phyloP scores from a whole-genome alignment of 53 echinoderm and acorn worm genomes.

The Zoroaster sp. region DNA sequence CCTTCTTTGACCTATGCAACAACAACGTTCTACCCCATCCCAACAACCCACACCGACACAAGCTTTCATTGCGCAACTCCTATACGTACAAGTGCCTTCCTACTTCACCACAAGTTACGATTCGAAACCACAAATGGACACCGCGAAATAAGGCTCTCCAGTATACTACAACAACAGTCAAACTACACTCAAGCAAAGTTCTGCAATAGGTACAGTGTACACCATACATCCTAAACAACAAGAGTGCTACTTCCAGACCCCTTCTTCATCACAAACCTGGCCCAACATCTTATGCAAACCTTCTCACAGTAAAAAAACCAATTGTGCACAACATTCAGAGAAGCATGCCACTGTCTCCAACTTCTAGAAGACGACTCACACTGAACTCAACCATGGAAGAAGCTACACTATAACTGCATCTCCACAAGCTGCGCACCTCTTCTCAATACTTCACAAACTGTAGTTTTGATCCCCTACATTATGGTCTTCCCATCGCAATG shows the following conservation, averaged over 20 bases:
- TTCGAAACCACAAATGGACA: background rate
- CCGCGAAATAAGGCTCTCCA: too few species aligned
- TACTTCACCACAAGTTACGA: background rate
- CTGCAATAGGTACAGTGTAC: background rate
- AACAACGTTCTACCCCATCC: background rate
- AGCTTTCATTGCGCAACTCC: background rate
- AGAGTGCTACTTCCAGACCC: background rate
- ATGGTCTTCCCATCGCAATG: too few species aligned
- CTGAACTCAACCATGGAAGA: background rate
- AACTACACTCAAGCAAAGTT: background rate
- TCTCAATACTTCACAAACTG: too few species aligned
- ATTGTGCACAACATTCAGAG: background rate
- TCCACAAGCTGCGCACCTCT: too few species aligned
- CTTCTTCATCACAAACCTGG: slow-evolving; percentile 3
- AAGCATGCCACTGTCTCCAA: background rate
- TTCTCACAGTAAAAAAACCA: background rate
- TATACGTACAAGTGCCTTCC: background rate
- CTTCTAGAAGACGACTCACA: slow-evolving; percentile 7
- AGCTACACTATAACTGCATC: too few species aligned
- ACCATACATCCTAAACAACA: background rate
- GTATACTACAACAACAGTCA: background rate
- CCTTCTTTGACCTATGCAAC: too few species aligned
- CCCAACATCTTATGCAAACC: slow-evolving; percentile 15
- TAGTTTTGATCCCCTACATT: too few species aligned
- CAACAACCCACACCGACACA: background rate